Evolutionary conservation across 1,140 invertebrate genomes (phyloP).

Genomic region (Plectus sambesii): DNA sequence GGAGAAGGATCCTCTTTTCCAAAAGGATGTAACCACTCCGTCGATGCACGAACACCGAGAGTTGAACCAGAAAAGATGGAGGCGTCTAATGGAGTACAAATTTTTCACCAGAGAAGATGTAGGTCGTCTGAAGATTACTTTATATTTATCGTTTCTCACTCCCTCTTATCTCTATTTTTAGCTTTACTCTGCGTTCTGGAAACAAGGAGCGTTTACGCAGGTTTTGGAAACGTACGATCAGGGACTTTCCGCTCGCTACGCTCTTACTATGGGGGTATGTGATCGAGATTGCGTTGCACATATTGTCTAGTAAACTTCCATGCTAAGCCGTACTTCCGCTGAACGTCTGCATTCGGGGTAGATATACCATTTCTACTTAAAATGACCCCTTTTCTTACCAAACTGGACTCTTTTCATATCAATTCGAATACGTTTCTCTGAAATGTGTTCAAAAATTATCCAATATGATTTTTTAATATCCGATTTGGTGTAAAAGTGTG

Average conservation of each 20-base stretch:
- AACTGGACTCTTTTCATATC: too few species aligned
- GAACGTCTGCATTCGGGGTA: too few species aligned
- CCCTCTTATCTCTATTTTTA: conserved; percentile 11
- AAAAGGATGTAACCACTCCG: conserved; percentile 47
- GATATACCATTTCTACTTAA: too few species aligned
- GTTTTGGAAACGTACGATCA: conserved; percentile 61
- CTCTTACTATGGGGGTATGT: conserved; percentile 46
- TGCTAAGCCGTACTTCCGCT: too few species aligned
- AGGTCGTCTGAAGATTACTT: conserved; percentile 53
- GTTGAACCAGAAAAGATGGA: conserved; percentile 55
- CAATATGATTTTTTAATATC: too few species aligned
- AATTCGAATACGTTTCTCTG: too few species aligned
- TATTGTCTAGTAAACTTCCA: too few species aligned
- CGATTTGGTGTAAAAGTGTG: too few species aligned
- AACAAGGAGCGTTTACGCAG: conserved; percentile 35
- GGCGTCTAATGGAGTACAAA: conserved; percentile 56
- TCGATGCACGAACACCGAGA: conserved; percentile 61
- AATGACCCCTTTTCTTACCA: too few species aligned
- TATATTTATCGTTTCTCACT: conserved; percentile 51
- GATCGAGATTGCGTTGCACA: background rate
- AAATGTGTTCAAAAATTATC: too few species aligned
- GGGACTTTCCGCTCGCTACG: conserved; percentile 56
- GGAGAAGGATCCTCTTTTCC: conserved; percentile 68
- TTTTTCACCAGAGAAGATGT: conserved; percentile 56
- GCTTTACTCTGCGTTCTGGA: conserved; percentile 19